These are phyloP conservation scores for Cebidichthys violaceus DNA, from an alignment of 2,113 vertebrate species.

Conservation along the genomic window DNA sequence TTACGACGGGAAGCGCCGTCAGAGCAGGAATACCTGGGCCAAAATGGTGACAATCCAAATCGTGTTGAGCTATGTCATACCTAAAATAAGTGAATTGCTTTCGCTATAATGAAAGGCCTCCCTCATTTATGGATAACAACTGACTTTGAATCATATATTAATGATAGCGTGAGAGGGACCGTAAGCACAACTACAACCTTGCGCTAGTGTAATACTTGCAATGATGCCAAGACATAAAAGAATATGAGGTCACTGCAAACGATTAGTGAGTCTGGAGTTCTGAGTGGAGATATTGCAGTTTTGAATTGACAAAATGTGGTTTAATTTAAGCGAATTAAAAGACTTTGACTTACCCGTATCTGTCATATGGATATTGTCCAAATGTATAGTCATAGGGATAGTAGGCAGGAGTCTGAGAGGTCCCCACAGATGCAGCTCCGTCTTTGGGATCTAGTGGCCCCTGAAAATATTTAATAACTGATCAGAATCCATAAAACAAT, in stretches of 20 bases:
- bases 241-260: neutral
- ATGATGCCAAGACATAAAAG: constrained; percentile 4
- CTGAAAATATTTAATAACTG: constrained; percentile 74
- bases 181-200: neutral
- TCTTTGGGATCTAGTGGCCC: constrained; percentile 90
- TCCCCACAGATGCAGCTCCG: constrained; percentile 84
- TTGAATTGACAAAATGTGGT: neutral
- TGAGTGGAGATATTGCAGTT: neutral
- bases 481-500: neutral
- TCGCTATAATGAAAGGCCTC: neutral
- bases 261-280: neutral
- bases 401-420: constrained; percentile 88
- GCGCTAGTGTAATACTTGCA: neutral
- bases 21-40: constrained; percentile 89
- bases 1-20: constrained; percentile 92
- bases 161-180: neutral
- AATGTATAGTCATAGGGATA: constrained; percentile 92
- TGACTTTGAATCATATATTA: constrained; percentile 13
- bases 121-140: neutral
- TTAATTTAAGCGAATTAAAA: neutral
- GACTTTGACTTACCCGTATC: constrained; percentile 83
- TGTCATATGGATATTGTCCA: constrained; percentile 93
- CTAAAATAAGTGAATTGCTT: neutral
- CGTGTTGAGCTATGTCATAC: neutral
- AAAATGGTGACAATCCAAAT: neutral